Percentiles rank a stretch among this genome's conserved stretches.
phyloP scores from a whole-genome alignment of 2,797 vertebrate genomes.

The Sciaenops ocellatus region DNA sequence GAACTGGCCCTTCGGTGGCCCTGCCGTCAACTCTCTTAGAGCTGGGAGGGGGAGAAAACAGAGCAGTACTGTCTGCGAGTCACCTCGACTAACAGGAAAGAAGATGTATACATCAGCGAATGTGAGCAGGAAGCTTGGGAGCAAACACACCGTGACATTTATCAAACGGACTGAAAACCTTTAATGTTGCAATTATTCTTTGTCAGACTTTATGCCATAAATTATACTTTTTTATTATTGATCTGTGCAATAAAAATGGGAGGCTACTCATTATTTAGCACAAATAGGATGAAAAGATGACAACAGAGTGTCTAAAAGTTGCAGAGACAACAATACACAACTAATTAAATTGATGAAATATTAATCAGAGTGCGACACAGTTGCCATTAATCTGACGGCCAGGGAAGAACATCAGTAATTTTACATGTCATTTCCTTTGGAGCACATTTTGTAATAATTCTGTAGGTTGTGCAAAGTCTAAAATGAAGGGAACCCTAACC shows the following conservation, averaged over 20 bases:
- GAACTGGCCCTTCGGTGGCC: slow-evolving; percentile 63
- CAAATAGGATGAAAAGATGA: slow-evolving; percentile 45
- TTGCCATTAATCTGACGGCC: slow-evolving; percentile 44
- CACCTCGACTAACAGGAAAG: slow-evolving; percentile 44
- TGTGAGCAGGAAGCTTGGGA: slow-evolving; percentile 25
- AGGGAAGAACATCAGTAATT: slow-evolving; percentile 43
- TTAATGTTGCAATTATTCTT: slow-evolving; percentile 47
- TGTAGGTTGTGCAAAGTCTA: slow-evolving; percentile 37
- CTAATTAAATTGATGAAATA: slow-evolving; percentile 61
- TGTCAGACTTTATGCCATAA: slow-evolving; percentile 3
- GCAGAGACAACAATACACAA: slow-evolving; percentile 21
- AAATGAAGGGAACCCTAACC: slow-evolving; percentile 30
- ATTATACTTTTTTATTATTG: slow-evolving; percentile 35
- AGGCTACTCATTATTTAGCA: slow-evolving; percentile 22
- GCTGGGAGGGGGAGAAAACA: slow-evolving; percentile 29
- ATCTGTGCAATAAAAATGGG: slow-evolving; percentile 22
- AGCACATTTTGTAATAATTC: slow-evolving; percentile 43
- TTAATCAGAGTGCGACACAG: slow-evolving; percentile 39
- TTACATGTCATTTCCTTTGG: slow-evolving; percentile 35
- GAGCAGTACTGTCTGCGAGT: slow-evolving; percentile 37
- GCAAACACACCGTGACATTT: slow-evolving; percentile 36
- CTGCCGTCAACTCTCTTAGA: slow-evolving; percentile 50
- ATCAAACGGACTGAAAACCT: slow-evolving; percentile 48
- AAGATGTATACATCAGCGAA: slow-evolving; percentile 44
- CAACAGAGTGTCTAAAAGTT: slow-evolving; percentile 25